Evolutionary conservation across 2,888 invertebrate species (phyloP).

Genomic region (Drosophila planitibia): DNA sequence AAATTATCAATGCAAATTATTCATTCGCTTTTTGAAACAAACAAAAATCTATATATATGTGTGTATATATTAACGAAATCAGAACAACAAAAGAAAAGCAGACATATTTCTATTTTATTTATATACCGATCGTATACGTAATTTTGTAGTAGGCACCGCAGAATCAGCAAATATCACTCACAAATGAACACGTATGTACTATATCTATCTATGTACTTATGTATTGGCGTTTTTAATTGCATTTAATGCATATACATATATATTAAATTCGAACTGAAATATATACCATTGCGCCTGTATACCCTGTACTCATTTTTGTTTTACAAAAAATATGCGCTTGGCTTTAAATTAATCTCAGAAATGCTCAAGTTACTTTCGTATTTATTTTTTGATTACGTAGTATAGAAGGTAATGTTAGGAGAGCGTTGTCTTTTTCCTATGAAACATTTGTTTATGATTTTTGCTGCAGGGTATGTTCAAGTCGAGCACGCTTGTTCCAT

Average conservation of each 20-base stretch:
- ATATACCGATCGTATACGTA: constrained; percentile 29
- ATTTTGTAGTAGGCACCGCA: constrained; percentile 16
- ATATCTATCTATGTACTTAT: background rate
- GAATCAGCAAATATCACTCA: background rate
- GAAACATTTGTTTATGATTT: no score
- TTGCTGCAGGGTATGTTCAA: constrained; percentile 34
- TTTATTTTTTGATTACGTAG: background rate
- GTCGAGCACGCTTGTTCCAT: background rate
- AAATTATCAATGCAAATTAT: constrained; percentile 58
- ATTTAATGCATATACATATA: background rate
- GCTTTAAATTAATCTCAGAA: background rate
- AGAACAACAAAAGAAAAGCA: constrained; percentile 14
- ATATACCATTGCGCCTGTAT: no score
- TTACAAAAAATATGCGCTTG: background rate
- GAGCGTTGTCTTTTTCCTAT: background rate
- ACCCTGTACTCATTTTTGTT: background rate
- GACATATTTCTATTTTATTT: constrained; percentile 5
- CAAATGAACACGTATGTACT: background rate
- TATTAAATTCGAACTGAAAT: background rate
- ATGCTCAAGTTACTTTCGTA: background rate
- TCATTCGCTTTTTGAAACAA: constrained; percentile 19
- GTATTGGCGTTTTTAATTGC: background rate
- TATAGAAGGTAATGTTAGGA: rapidly evolving
- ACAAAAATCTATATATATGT: constrained; percentile 6
- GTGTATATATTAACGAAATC: constrained; percentile 23